Base-by-base conservation (phyloP, 2,113 vertebrate genomes). In the Coreoperca whiteheadi region DNA sequence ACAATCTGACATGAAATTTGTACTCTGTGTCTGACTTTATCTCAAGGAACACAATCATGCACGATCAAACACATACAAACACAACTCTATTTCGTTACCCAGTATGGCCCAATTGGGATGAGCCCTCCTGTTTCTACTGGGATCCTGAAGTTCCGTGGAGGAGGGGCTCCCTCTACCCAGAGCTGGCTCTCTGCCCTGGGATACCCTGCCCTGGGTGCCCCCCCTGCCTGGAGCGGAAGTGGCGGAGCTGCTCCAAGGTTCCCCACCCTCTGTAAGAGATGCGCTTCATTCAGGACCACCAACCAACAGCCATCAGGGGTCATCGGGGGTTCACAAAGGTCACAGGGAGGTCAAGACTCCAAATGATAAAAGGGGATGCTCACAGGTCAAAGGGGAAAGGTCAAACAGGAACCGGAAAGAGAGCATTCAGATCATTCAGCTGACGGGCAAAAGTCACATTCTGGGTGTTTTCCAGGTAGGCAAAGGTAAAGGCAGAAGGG, bases 91-190 rank as follows among this genome's bases (percentile, higher is more conserved):
- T 87, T 89, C 65, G 63, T 96, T 95, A 95, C 94, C 95, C 89
- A 94, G 85, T 87, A 94, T 87, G 91, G 93, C 93, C 95, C 93
- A 94, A 89, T 94, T 94, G 87, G 95, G 94, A 83, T 94, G 93
- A 87, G 94, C 94, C 81, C 95, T 95, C 90, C 94, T 96, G 95
- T 95, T 95, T 95, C 95, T 94, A 94, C 91, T 93, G 75, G 91
- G 93, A 64, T 94, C 94, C 91, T 91, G 94, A 5, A 85, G 92
- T 28, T 95, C 88, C 2, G 85, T 90, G 78, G 87, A 77, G 64
- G 90, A 86, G 77, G 93, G 81, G 84, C 79, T 79, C 63, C 81
- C 90, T 82, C 83, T 60, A 82, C 89, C 87, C 83, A 82, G 83
- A 82, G 61, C 34, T 14, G 86, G 67, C 75, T 85, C 86, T 78